Evolutionary conservation across 1,140 invertebrate genomes (phyloP).

Genomic region (Panonychus citri): DNA sequence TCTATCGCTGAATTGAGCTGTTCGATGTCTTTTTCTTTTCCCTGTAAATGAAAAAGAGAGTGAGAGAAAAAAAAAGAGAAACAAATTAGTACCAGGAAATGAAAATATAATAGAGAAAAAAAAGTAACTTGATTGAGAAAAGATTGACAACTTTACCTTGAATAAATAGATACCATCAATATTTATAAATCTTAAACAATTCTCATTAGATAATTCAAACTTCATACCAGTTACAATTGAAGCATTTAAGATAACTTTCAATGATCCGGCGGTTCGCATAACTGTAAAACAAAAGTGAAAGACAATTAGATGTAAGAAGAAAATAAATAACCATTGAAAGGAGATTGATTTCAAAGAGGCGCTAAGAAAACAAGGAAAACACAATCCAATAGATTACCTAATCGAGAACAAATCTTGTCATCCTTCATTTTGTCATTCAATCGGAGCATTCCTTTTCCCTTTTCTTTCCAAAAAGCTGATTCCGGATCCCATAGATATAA

Average conservation of each 20-base stretch:
- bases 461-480: conserved; percentile 52
- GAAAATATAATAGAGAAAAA: too few species aligned
- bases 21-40: conserved; percentile 11
- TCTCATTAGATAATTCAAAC: conserved; percentile 9
- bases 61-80: not conserved
- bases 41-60: conserved; percentile 3
- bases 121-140: not conserved
- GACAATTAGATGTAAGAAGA: conserved; percentile 6
- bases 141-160: too few species aligned
- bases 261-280: conserved; percentile 58
- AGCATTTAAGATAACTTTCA: conserved; percentile 72
- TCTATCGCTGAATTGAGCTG: conserved; percentile 8
- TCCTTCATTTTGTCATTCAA: conserved; percentile 49
- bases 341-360: not conserved
- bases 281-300: conserved; percentile 26
- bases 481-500: conserved; percentile 62
- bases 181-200: conserved; percentile 9
- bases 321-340: too few species aligned
- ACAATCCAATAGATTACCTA: conserved; percentile 24
- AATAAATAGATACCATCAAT: conserved; percentile 11
- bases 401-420: conserved; percentile 33
- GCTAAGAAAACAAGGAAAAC: not conserved
- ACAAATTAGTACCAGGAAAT: too few species aligned
- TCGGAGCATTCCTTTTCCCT: conserved; percentile 59
- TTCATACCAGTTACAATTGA: conserved; percentile 75